Base-by-base conservation (phyloP, 2,888 invertebrate genomes). In the Masnerella sp. region DNA sequence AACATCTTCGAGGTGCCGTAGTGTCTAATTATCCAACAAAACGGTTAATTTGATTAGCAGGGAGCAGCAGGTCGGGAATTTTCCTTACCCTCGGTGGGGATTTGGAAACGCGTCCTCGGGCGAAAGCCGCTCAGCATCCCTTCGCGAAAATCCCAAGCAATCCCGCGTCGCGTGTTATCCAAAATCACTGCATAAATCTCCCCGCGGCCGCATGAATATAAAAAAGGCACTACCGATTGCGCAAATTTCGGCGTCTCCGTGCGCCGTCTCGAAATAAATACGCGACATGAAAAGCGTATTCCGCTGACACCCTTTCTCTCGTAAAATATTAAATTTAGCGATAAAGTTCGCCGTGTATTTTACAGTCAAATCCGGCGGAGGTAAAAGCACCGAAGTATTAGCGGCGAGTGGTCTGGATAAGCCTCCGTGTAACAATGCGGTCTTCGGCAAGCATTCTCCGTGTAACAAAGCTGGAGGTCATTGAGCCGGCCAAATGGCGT, bases 111-210 rank as follows among this genome's bases (percentile, higher is more conserved):
- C n/a, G n/a, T n/a, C n/a, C n/a, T n/a, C n/a, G n/a, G n/a, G n/a
- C n/a, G n/a, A n/a, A n/a, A n/a, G n/a, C n/a, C n/a, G n/a, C 22
- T 22, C 22, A n/a, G 32, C 32, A n/a, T 43, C 30, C 30, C 18
- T 18, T 38, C 45, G 7, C 11, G n/a, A n/a, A 54, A 54, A 45
- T 47, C 42, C 38, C 49, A 40, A 58, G 58, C 56, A 67, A 67
- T 49, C 56, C 56, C 42, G 25, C 40, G 40, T 34, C 59, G 34
- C 42, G 9, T 45, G 51, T 58, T 68, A 68, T 59, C 68, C 68
- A 52, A 59, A 68, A 68, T 68, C 68, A 59, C 59, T 59, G 59
- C 68, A 59, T 59, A 59, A 68, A 68, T 68, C 68, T 68, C 68
- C 58, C 51, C 43, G 68, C 51, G 17, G 43, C 43, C 42, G 25